phyloP scores from a whole-genome alignment of 1,140 invertebrate species.

The Brachionus asplanchnoidis region DNA sequence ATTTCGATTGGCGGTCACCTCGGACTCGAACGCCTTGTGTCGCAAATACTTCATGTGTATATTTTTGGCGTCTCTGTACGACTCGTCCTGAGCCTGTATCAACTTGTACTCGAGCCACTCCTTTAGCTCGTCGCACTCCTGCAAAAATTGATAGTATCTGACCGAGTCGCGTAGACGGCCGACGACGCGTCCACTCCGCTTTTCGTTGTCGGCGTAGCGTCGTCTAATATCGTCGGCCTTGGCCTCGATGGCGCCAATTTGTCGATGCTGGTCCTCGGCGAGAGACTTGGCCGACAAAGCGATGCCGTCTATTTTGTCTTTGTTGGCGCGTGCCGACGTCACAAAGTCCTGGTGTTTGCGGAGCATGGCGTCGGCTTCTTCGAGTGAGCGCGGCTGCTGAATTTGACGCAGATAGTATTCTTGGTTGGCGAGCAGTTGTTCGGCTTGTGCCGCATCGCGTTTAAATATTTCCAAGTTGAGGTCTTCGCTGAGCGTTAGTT shows the following conservation, averaged over 20 bases:
- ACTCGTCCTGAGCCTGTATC: conserved; percentile 95
- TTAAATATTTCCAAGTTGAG: conserved; percentile 75
- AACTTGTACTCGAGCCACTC: conserved; percentile 99
- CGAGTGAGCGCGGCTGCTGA: conserved; percentile 62
- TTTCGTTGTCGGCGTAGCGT: not conserved
- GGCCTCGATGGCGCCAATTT: conserved; percentile 74
- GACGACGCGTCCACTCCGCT: not conserved
- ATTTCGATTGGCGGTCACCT: conserved; percentile 97
- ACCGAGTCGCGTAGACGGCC: conserved; percentile 75
- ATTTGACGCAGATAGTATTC: conserved; percentile 83
- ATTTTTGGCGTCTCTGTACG: conserved; percentile 93
- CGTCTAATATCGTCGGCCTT: conserved; percentile 6
- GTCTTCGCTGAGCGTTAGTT: conserved; percentile 70
- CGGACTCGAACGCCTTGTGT: conserved; percentile 97
- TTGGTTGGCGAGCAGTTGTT: conserved; percentile 93
- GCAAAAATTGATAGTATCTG: conserved; percentile 88
- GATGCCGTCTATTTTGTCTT: conserved; percentile 94
- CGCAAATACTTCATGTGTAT: conserved; percentile 98
- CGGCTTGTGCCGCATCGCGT: conserved; percentile 91
- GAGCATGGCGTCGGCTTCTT: conserved; percentile 92
- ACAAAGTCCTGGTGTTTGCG: conserved; percentile 97
- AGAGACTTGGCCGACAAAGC: conserved; percentile 84
- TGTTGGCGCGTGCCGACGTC: conserved; percentile 98
- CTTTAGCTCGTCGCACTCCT: conserved; percentile 87
- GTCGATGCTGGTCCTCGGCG: conserved; percentile 79